phyloP scores from a whole-genome alignment of 2,888 invertebrate genomes.

The Clitarchus hookeri region DNA sequence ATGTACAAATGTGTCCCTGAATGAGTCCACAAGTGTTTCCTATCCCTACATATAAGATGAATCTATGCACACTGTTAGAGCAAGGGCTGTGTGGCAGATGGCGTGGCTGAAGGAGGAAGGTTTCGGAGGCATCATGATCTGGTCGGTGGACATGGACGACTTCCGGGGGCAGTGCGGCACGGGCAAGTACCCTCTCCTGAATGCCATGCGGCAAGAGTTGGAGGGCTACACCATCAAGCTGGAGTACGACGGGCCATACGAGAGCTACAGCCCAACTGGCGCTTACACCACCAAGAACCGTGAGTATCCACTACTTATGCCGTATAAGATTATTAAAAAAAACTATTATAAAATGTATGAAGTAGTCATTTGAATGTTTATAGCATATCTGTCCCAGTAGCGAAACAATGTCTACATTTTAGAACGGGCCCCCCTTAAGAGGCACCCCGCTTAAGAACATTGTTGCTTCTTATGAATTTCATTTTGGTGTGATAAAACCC shows the following conservation, averaged over 20 bases:
- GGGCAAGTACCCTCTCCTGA: slow-evolving; percentile 87
- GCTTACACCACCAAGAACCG: slow-evolving; percentile 88
- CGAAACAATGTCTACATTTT: no score
- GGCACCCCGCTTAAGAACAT: no score
- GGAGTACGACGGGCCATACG: slow-evolving; percentile 86
- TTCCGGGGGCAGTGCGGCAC: slow-evolving; percentile 89
- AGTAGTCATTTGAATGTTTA: no score
- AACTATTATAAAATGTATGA: no score
- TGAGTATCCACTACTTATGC: slow-evolving; percentile 59
- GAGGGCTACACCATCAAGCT: slow-evolving; percentile 79
- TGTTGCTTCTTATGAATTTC: no score
- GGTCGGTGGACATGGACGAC: slow-evolving; percentile 97
- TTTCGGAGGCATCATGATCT: slow-evolving; percentile 95
- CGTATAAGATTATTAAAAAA: no score
- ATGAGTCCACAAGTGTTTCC: no score
- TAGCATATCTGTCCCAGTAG: no score
- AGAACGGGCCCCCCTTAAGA: no score
- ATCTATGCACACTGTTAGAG: not conserved
- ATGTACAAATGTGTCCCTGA: no score
- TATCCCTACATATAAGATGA: not conserved
- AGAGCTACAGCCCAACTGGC: slow-evolving; percentile 70
- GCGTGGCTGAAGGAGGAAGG: slow-evolving; percentile 93
- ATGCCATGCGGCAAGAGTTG: slow-evolving; percentile 83
- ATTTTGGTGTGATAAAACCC: no score
- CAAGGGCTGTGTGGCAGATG: slow-evolving; percentile 63